phyloP scores from a whole-genome alignment of 2,888 invertebrate species.

The Tetragonisca angustula region DNA sequence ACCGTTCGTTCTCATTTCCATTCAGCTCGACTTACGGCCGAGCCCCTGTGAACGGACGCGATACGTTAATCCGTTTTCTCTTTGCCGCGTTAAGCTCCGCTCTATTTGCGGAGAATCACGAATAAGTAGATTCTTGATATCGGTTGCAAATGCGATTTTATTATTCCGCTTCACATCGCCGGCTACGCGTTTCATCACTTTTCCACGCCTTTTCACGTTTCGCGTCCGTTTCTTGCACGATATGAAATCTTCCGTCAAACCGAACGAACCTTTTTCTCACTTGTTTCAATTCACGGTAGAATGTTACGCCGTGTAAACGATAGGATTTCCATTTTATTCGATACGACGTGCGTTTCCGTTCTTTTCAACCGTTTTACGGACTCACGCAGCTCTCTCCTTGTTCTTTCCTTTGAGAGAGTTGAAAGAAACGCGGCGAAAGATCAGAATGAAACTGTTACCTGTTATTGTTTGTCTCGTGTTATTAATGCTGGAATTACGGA shows the following conservation, averaged over 20 bases:
- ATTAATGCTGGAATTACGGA: too few relatives aligned
- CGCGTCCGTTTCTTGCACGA: neutral
- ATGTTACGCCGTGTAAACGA: neutral
- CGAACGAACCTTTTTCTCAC: neutral
- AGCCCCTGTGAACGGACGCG: conserved; percentile 21
- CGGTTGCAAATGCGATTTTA: conserved; percentile 46
- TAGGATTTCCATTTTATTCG: neutral
- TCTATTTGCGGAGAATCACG: conserved; percentile 36
- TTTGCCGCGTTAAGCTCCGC: conserved; percentile 36
- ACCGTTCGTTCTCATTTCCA: conserved; percentile 47
- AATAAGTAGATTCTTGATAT: conserved; percentile 46
- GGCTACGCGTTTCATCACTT: neutral
- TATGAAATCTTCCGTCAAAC: neutral
- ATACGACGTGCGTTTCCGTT: neutral
- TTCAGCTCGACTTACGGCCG: conserved; percentile 23
- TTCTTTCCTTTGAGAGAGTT: too few relatives aligned
- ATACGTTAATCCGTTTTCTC: conserved; percentile 44
- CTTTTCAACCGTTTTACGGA: neutral
- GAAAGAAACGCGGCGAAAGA: neutral
- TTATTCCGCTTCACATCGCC: conserved; percentile 41
- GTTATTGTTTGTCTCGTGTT: too few relatives aligned
- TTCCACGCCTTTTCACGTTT: neutral
- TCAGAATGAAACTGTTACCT: neutral
- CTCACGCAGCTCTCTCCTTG: too few relatives aligned
- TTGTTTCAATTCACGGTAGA: neutral